Evolutionary conservation across 92 coral and sea anemone genomes (phyloP).

Genomic region (Actinostola sp.): DNA sequence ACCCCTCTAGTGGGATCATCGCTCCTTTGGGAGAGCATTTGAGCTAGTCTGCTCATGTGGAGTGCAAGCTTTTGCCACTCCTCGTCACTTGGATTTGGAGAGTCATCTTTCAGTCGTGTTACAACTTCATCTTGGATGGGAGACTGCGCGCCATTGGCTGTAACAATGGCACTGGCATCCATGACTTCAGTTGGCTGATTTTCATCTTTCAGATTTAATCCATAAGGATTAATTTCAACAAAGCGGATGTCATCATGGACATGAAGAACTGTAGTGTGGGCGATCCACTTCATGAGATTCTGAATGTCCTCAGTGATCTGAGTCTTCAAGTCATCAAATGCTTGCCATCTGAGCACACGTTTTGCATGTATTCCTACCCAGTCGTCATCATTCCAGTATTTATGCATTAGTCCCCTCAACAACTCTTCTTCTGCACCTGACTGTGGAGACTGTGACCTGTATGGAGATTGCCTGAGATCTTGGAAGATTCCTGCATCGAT

Average conservation of each 20-base stretch:
- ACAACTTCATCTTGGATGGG: neutral
- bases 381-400: conserved; percentile 2
- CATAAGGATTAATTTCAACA: neutral
- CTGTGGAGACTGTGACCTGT: neutral
- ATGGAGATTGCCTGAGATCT: conserved; percentile 16
- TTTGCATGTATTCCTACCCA: conserved; percentile 36
- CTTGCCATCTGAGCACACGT: conserved; percentile 62
- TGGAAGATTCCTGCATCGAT: conserved; percentile 7
- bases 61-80: conserved; percentile 44
- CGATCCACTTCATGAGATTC: conserved; percentile 61
- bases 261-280: conserved; percentile 28
- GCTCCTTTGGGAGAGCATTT: conserved; percentile 73
- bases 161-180: too few species aligned
- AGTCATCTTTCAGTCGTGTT: neutral
- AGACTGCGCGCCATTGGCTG: neutral
- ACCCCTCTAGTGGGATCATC: conserved; percentile 88
- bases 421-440: neutral
- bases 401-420: neutral
- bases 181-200: neutral
- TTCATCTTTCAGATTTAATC: neutral
- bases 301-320: conserved; percentile 42
- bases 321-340: conserved; percentile 39
- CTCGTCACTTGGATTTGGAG: neutral
- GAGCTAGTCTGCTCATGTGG: conserved; percentile 62
- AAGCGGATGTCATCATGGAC: conserved; percentile 6